These are phyloP conservation scores for Podarcis lilfordi DNA, from an alignment of 2,797 vertebrate genomes.

Conservation along the genomic window DNA sequence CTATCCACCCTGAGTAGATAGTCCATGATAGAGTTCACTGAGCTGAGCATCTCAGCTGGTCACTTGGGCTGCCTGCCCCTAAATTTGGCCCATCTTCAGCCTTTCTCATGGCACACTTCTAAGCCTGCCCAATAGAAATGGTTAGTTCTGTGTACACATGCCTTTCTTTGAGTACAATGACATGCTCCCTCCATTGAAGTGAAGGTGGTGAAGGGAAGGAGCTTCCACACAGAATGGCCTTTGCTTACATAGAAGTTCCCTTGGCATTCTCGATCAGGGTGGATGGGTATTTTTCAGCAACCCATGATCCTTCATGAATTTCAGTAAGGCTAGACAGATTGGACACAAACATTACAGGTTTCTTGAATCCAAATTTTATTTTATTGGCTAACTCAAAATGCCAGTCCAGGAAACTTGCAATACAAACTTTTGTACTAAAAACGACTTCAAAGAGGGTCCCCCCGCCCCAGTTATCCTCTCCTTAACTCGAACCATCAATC, in stretches of 20 bases:
- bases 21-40: neutral
- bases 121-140: no score
- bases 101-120: neutral
- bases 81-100: no score
- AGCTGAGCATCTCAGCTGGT: neutral
- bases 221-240: neutral
- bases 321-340: neutral
- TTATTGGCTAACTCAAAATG: neutral
- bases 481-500: constrained; percentile 18
- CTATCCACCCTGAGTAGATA: neutral
- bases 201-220: no score
- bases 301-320: neutral
- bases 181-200: neutral
- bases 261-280: neutral
- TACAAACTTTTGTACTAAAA: neutral
- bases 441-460: neutral
- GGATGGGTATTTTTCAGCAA: neutral
- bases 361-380: neutral
- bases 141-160: neutral
- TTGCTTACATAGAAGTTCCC: neutral
- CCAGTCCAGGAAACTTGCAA: neutral
- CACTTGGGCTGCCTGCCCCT: no score
- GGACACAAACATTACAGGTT: neutral
- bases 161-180: neutral
- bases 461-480: neutral